Evolutionary conservation across 1,140 invertebrate genomes (phyloP).

Genomic region (Bombus balteatus): DNA sequence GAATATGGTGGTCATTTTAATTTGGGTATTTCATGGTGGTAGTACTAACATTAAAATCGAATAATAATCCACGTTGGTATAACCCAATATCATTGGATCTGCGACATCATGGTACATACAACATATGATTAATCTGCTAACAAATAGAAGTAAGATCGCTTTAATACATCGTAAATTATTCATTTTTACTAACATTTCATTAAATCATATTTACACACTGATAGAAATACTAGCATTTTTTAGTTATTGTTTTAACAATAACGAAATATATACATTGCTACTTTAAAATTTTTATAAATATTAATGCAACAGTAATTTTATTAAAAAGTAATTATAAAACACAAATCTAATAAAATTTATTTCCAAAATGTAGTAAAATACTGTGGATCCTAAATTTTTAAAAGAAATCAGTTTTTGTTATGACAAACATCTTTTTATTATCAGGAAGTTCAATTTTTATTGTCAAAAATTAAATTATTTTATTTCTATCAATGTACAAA

Average conservation of each 20-base stretch:
- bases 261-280: background rate
- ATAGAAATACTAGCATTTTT: slow-evolving; percentile 1
- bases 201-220: background rate
- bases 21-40: slow-evolving; percentile 20
- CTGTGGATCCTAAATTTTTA: background rate
- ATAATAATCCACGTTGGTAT: background rate
- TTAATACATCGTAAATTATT: background rate
- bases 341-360: background rate
- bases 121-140: slow-evolving; percentile 14
- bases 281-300: no score
- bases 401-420: background rate
- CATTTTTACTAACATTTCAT: background rate
- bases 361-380: background rate
- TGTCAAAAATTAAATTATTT: background rate
- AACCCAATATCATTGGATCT: background rate
- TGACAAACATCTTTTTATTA: background rate
- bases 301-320: no score
- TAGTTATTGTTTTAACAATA: background rate
- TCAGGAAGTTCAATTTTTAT: background rate
- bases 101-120: background rate
- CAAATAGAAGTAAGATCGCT: background rate
- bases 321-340: no score
- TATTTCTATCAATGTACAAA: slow-evolving; percentile 5
- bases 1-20: background rate
- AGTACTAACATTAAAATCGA: background rate